Base-by-base conservation (phyloP, 2,113 vertebrate species). In the Cyprinodon brontotheroides region DNA sequence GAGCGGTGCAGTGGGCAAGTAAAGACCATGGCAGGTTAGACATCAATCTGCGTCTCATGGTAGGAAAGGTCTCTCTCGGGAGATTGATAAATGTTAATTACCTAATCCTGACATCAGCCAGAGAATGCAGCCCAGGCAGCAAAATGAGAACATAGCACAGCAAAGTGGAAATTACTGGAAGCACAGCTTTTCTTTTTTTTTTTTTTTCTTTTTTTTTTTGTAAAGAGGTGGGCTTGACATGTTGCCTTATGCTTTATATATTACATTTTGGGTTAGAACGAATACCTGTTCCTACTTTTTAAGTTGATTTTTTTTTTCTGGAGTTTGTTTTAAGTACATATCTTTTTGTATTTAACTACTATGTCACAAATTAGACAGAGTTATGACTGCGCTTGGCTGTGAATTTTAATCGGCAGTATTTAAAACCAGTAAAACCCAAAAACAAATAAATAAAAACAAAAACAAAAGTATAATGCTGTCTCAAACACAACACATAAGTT, bases 41-140 rank as follows among this genome's bases (percentile, higher is more conserved):
- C 86, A 86, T 92, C 82, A 85, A 80, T 85, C 68, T 78, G n/a
- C 76, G 72, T 57, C 81, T 80, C 36, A 61, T 80, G 75, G 72
- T 70, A n/a, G 75, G 78, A 93, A 93, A 93, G 93, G 92, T 94
- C 90, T 91, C 84, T 85, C 87, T 69, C 59, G 62, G 62, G 81
- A 93, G 87, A 92, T 85, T 93, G 92, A 94, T 94, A 92, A 93
- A 93, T 93, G 93, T 94, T 94, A 94, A 94, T 94, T 91, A 92
- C 90, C 78, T 72, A 38, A 68, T 61, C 60, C 86, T 92, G 93
- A 92, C 92, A 93, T 91, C 75, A 87, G 88, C 80, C 13, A 29
- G 60, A 83, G 84, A 78, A 83, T 38, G 64, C 48, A 72, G 67
- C 74, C 70, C 63, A 68, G 67, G 78, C 79, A 83, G 79, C 47